Conservation (phyloP, 2,113 vertebrate species). For the Gnathonemus longibarbis region DNA sequence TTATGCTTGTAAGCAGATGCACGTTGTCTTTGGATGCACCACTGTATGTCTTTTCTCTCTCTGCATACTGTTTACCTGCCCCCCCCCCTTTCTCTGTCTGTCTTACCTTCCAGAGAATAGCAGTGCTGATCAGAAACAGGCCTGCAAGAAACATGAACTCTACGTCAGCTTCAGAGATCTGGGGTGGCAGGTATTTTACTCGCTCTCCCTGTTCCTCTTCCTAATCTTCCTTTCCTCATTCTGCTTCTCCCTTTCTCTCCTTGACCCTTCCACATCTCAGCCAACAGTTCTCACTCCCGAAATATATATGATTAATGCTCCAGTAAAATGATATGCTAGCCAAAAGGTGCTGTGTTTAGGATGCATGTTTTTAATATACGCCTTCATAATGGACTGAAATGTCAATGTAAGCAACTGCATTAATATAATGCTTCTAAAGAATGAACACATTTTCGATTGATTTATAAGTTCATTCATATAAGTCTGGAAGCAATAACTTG, state of each 20-base stretch:
- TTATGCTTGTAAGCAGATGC: neutral
- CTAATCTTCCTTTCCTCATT: neutral
- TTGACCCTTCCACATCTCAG: neutral
- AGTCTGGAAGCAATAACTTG: neutral
- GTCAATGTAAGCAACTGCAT: neutral
- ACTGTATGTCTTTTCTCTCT: neutral
- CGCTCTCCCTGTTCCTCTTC: neutral
- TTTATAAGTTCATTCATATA: neutral
- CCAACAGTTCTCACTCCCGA: neutral
- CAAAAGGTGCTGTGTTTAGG: neutral
- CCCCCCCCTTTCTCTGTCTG: neutral
- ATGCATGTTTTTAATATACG: neutral
- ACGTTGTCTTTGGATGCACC: neutral
- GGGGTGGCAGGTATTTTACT: constrained; percentile 83
- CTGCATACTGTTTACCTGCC: neutral
- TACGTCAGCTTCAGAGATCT: constrained; percentile 95
- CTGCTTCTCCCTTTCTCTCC: neutral
- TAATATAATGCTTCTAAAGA: neutral
- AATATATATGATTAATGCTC: neutral
- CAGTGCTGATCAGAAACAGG: constrained; percentile 85
- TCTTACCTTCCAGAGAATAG: constrained; percentile 70
- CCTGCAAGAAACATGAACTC: constrained; percentile 92
- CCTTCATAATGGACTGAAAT: neutral
- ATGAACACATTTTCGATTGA: neutral
- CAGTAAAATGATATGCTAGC: neutral